phyloP scores from a whole-genome alignment of 2,113 vertebrate genomes.

The Piaya cayana region DNA sequence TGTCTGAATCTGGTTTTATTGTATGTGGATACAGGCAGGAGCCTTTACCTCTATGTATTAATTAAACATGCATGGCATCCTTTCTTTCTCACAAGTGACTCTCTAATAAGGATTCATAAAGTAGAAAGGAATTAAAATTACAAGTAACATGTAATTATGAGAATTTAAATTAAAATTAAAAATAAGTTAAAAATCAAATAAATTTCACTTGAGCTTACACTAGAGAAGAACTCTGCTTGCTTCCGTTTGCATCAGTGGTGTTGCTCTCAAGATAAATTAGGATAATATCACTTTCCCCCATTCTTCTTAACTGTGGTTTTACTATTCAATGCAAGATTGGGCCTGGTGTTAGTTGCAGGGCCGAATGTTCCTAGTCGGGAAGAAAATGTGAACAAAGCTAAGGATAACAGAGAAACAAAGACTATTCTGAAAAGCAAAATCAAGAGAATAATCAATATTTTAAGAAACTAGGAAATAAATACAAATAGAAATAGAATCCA shows the following conservation, averaged over 20 bases:
- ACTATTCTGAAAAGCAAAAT: not conserved
- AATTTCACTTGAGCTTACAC: not conserved
- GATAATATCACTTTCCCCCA: not conserved
- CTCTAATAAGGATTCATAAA: not conserved
- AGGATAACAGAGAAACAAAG: not conserved
- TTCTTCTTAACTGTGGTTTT: not conserved
- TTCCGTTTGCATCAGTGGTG: not conserved
- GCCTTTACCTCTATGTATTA: not conserved
- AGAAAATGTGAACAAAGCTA: not conserved
- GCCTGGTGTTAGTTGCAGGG: not conserved
- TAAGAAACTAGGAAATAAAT: not conserved
- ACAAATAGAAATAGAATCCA: not conserved
- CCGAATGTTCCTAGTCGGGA: not conserved
- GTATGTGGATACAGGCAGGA: rapidly evolving
- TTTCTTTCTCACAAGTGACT: not conserved
- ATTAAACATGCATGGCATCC: not conserved
- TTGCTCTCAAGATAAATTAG: not conserved
- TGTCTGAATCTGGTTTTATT: not conserved
- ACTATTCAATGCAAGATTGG: not conserved
- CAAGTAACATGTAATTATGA: not conserved
- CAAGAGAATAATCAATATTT: not conserved
- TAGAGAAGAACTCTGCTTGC: not conserved
- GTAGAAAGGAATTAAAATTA: not conserved
- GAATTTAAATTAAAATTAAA: not conserved
- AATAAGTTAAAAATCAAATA: not conserved